These are phyloP conservation scores for Clepsis dumicolana DNA, from an alignment of 2,888 invertebrate genomes.

Conservation along the genomic window DNA sequence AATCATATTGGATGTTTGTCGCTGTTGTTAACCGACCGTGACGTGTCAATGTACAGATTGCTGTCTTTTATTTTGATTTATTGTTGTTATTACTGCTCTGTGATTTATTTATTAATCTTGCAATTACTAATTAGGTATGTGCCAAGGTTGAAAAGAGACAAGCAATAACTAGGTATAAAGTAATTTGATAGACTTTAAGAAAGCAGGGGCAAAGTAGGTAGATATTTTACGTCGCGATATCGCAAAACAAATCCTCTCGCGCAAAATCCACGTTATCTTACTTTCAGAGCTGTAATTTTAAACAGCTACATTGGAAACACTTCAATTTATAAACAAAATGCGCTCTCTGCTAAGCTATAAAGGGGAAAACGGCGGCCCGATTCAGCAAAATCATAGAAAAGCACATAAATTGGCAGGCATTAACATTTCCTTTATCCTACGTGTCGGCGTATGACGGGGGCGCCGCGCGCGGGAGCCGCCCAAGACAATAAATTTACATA, in stretches of 20 bases:
- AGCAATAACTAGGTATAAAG: not conserved
- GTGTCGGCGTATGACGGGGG: conserved; percentile 86
- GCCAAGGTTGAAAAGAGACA: not conserved
- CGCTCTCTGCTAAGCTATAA: conserved; percentile 67
- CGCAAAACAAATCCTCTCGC: not conserved
- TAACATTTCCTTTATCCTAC: conserved; percentile 86
- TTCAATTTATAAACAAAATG: conserved; percentile 71
- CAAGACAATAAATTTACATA: conserved; percentile 87
- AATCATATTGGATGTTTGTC: conserved; percentile 71
- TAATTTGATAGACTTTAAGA: not conserved
- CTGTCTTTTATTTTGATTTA: conserved; percentile 62
- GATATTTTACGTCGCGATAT: not conserved
- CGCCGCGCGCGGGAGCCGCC: conserved; percentile 76
- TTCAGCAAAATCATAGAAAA: conserved; percentile 86
- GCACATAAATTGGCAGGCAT: conserved; percentile 85
- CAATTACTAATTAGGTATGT: not conserved
- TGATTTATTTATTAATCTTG: not conserved
- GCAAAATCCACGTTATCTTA: conserved; percentile 15
- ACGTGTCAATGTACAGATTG: conserved; percentile 45
- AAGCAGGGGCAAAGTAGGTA: not conserved
- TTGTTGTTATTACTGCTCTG: conserved; percentile 45
- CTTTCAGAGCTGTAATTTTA: conserved; percentile 33
- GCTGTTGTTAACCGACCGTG: conserved; percentile 69
- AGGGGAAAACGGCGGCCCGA: conserved; percentile 77
- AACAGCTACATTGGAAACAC: conserved; percentile 58